These are phyloP conservation scores for Equus quagga DNA, from an alignment of 2,113 vertebrate species.

Conservation along the genomic window DNA sequence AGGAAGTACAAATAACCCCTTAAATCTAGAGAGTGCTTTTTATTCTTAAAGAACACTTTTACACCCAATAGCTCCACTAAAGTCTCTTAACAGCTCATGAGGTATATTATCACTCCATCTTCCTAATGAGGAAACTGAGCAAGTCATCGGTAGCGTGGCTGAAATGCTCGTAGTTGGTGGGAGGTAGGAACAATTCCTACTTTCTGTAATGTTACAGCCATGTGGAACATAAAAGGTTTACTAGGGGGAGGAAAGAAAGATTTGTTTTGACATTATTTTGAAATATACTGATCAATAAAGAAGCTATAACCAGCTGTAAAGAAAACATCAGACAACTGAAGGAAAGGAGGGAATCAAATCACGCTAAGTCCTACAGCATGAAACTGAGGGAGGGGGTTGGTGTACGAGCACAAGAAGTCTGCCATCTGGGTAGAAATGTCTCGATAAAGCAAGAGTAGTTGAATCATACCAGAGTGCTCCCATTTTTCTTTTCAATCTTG, in stretches of 20 bases:
- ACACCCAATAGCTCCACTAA: background rate
- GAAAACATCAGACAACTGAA: background rate
- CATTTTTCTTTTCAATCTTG: constrained; percentile 16
- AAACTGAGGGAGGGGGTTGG: background rate
- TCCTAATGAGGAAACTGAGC: background rate
- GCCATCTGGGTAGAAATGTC: background rate
- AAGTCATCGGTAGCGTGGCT: background rate
- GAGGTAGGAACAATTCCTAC: background rate
- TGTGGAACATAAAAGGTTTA: background rate
- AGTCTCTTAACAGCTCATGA: background rate
- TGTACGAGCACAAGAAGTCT: background rate
- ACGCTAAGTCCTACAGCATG: background rate
- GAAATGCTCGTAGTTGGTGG: background rate
- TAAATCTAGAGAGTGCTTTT: background rate
- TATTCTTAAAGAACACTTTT: background rate
- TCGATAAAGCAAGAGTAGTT: background rate
- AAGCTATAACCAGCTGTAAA: background rate
- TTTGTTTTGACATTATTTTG: constrained; percentile 37
- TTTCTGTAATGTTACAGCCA: background rate
- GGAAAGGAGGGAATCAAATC: background rate
- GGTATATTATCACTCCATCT: background rate
- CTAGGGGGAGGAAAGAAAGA: too few relatives aligned
- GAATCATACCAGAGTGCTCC: constrained; percentile 4
- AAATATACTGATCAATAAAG: constrained; percentile 2
- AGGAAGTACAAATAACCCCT: background rate